phyloP scores from a whole-genome alignment of 1,140 invertebrate genomes.

The Drosophila aff. region DNA sequence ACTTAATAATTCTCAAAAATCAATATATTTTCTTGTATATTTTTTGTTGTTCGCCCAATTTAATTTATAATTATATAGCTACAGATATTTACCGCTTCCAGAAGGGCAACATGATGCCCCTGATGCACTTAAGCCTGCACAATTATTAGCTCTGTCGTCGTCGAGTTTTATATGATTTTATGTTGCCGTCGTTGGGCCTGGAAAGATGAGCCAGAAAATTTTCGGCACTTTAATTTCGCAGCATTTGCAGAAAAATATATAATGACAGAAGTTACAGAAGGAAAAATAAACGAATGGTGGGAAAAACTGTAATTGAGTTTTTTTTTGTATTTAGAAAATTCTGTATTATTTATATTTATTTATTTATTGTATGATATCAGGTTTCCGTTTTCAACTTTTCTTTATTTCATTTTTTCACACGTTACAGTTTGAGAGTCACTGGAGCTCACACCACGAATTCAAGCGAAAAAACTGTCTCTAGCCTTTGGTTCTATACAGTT shows the following conservation, averaged over 20 bases:
- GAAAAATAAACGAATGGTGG: slow-evolving; percentile 9
- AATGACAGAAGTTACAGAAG: neutral
- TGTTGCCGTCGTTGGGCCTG: slow-evolving; percentile 75
- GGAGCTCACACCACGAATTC: slow-evolving; percentile 8
- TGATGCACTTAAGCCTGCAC: slow-evolving; percentile 62
- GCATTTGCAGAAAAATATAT: slow-evolving; percentile 25
- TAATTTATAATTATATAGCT: neutral
- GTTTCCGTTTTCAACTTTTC: slow-evolving; percentile 11
- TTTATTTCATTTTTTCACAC: slow-evolving; percentile 1
- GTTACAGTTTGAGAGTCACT: slow-evolving; percentile 63
- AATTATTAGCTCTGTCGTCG: slow-evolving; percentile 65
- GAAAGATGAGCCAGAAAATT: slow-evolving; percentile 65
- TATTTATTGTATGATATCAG: neutral
- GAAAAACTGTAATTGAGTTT: slow-evolving; percentile 12
- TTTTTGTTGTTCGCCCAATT: neutral
- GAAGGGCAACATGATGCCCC: slow-evolving; percentile 83
- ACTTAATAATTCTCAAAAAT: too few relatives aligned
- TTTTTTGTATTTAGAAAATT: neutral
- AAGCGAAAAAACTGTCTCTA: neutral
- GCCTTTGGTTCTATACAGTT: slow-evolving; percentile 5
- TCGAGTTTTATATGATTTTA: slow-evolving; percentile 60
- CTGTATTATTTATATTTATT: neutral
- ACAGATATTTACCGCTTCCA: slow-evolving; percentile 79
- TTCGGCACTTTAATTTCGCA: slow-evolving; percentile 59
- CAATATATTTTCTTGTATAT: neutral